Conservation (phyloP, 1,140 invertebrate genomes). For the Listronotus bonariensis region DNA sequence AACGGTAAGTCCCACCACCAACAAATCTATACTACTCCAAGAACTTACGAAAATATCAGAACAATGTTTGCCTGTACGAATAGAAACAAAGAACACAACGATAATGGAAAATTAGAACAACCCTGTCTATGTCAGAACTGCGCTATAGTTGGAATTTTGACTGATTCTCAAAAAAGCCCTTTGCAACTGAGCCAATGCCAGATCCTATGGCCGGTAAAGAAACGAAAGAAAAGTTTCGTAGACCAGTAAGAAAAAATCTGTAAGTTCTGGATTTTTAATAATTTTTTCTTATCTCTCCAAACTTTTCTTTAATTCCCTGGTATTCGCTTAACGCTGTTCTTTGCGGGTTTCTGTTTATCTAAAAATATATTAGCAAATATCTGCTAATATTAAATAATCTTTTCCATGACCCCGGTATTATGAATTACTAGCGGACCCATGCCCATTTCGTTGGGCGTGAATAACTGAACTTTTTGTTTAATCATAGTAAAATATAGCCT, state of each 20-base stretch:
- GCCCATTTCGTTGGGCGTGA: too few relatives aligned
- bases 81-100: conserved; percentile 21
- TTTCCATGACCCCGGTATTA: too few relatives aligned
- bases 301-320: too few relatives aligned
- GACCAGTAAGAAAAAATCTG: conserved; percentile 27
- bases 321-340: too few relatives aligned
- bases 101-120: conserved; percentile 23
- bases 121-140: conserved; percentile 46
- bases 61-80: conserved; percentile 38
- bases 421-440: too few relatives aligned
- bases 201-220: conserved; percentile 22
- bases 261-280: conserved; percentile 5
- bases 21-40: conserved; percentile 40
- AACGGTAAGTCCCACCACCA: conserved; percentile 18
- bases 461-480: too few relatives aligned
- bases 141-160: conserved; percentile 41
- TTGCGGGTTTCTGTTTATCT: too few relatives aligned
- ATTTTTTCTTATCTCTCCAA: too few relatives aligned
- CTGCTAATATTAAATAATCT: too few relatives aligned
- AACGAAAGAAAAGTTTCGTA: not conserved
- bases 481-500: too few relatives aligned
- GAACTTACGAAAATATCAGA: conserved; percentile 34
- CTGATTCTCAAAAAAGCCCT: conserved; percentile 44
- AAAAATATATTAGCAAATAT: too few relatives aligned
- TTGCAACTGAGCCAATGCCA: conserved; percentile 34